Base-by-base conservation (phyloP, 2,888 invertebrate genomes). In the Drosophila parthenogenetica region DNA sequence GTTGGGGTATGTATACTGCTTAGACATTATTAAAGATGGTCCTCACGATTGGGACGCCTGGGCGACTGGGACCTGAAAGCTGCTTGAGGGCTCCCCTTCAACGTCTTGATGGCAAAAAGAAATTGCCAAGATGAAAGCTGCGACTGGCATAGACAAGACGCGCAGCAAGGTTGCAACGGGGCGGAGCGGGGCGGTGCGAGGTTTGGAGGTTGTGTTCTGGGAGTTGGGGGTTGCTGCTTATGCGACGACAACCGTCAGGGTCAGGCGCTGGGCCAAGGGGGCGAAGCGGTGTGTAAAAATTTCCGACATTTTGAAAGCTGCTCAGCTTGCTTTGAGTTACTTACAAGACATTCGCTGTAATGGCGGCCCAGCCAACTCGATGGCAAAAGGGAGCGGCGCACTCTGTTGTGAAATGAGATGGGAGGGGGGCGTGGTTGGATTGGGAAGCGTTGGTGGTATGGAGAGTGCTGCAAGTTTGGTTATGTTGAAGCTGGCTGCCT, bases 11-110 rank as follows among this genome's bases (percentile, higher is more conserved):
- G 37, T 43, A 43, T 55, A 43, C 71, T 86, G 83, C 81, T 86
- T 74, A 86, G 84, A 87, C 84, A 75, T 84, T 85, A 86, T 87
- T 88, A 88, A 88, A 88, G 80, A 79, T 77, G 81, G 81, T 83
- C 77, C 74, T 84, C 77, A 72, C 73, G 77, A 77, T 70, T 77
- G 62, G 35, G 29, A 29, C 71, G 71, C 42, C 11, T 42, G 55
- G 45, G 16, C 29, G 11, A 8, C 29, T 22, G 45, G 29, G 37
- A 39, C 25, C 13, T 43, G 66, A 49, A 35, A 59, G 43, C 58
- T 40, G 42, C 58, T 48, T 42, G 42, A 16, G 57, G 59, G 11
- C 40, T 40, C 53, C 61, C 57, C 53, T 37, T 60, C 35, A 35
- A 13, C 58, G 49, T 51, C 48, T 62, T 70, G 75, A 42, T 40